These are phyloP conservation scores for Drosophila kepulauana DNA, from an alignment of 1,140 invertebrate genomes.

Conservation along the genomic window DNA sequence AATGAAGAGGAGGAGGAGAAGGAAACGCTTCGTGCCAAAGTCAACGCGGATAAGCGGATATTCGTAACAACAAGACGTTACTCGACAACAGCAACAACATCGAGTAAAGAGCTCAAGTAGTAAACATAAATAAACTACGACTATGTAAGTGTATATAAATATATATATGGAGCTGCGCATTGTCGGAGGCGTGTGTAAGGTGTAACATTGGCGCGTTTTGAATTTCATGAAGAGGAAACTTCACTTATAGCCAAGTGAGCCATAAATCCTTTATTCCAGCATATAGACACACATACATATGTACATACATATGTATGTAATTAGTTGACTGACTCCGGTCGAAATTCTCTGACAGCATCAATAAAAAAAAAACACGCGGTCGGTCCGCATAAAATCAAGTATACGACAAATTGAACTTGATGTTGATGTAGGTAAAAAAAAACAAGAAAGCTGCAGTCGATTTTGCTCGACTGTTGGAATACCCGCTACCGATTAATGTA, in stretches of 20 bases:
- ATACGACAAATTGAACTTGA: conserved; percentile 51
- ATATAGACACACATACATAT: too few relatives aligned
- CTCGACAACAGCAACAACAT: conserved; percentile 11
- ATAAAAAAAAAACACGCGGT: conserved; percentile 8
- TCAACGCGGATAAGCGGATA: conserved; percentile 66
- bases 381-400: conserved; percentile 8
- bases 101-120: conserved; percentile 33
- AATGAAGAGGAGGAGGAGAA: conserved; percentile 27
- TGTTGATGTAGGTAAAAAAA: conserved; percentile 52
- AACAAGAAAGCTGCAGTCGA: background rate
- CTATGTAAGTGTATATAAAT: background rate
- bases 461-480: too few relatives aligned
- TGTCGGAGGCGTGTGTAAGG: too few relatives aligned
- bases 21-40: conserved; percentile 58
- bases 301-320: conserved; percentile 31
- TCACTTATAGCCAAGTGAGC: conserved; percentile 23
- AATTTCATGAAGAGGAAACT: conserved; percentile 9
- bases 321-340: conserved; percentile 37
- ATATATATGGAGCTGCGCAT: too few relatives aligned
- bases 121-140: conserved; percentile 66
- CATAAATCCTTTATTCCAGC: conserved; percentile 14
- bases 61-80: conserved; percentile 41
- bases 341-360: conserved; percentile 16
- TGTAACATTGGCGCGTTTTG: conserved; percentile 1
- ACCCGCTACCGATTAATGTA: too few relatives aligned